phyloP scores from a whole-genome alignment of 2,797 vertebrate species.

The Muraenolepis orangiensis region DNA sequence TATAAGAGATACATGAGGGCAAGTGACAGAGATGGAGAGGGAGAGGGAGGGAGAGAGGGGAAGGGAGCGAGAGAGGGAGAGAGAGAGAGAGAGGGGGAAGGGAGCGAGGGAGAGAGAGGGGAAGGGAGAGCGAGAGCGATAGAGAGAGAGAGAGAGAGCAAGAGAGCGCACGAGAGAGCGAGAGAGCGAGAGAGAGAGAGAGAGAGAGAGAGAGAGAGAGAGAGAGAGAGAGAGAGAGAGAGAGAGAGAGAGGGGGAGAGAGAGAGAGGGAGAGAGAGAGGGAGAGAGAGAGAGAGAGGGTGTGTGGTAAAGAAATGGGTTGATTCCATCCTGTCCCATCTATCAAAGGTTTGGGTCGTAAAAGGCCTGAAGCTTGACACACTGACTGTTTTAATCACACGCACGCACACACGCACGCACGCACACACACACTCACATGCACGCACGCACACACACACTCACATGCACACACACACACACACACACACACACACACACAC shows the following conservation, averaged over 20 bases:
- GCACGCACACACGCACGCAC: not conserved
- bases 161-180: not conserved
- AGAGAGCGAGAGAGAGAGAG: constrained; percentile 43
- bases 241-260: not conserved
- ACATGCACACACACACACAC: not conserved
- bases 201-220: not conserved
- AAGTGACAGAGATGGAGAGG: not conserved
- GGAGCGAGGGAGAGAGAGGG: no score
- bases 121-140: not conserved
- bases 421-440: constrained; percentile 1
- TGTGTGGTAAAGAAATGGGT: constrained; percentile 44
- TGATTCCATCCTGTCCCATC: constrained; percentile 46
- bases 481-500: constrained; percentile 5
- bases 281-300: constrained; percentile 44
- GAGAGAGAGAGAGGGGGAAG: not conserved
- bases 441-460: not conserved
- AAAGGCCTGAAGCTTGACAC: constrained; percentile 10
- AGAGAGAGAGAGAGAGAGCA: not conserved
- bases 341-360: constrained; percentile 45
- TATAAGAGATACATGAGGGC: not conserved
- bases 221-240: not conserved
- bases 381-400: not conserved
- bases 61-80: not conserved
- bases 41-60: not conserved
- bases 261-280: constrained; percentile 14